Conservation (phyloP, 2,888 invertebrate genomes). For the Drosophila pseudotakahashii region DNA sequence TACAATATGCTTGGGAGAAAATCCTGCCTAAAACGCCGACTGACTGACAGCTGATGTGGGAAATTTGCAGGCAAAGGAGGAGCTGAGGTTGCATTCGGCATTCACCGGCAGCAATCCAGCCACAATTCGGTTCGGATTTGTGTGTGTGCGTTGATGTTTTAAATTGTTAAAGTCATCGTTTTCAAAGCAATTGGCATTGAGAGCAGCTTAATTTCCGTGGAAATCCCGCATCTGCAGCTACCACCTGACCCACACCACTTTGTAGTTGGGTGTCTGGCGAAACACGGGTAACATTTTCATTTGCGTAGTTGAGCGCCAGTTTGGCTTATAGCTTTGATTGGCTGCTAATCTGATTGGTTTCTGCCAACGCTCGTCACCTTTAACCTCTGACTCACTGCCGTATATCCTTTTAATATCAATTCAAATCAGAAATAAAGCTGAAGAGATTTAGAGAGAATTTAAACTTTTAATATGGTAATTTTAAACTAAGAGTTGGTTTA, state of each 20-base stretch:
- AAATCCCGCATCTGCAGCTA: not conserved
- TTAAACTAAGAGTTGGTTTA: too few relatives aligned
- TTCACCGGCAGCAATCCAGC: conserved; percentile 8
- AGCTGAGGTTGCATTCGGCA: not conserved
- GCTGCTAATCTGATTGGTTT: conserved; percentile 55
- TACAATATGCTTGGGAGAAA: conserved; percentile 30
- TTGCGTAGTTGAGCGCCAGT: conserved; percentile 8
- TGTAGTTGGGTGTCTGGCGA: too few relatives aligned
- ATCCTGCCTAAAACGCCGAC: conserved; percentile 17
- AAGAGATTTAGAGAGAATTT: not conserved
- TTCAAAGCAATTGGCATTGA: conserved; percentile 27
- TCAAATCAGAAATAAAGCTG: not conserved
- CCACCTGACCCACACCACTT: too few relatives aligned
- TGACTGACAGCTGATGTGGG: conserved; percentile 27
- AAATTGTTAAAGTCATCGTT: conserved; percentile 21
- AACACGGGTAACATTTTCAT: conserved; percentile 2
- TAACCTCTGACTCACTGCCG: conserved; percentile 4
- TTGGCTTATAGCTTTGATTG: conserved; percentile 44
- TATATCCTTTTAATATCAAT: not conserved
- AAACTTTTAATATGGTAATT: too few relatives aligned
- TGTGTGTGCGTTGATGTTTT: conserved; percentile 13
- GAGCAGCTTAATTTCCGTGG: conserved; percentile 55
- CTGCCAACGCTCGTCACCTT: conserved; percentile 29
- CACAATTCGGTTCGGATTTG: conserved; percentile 20
- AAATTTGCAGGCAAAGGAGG: conserved; percentile 6